Evolutionary conservation across 2,797 vertebrate genomes (phyloP).

Genomic region (Acomys russatus): DNA sequence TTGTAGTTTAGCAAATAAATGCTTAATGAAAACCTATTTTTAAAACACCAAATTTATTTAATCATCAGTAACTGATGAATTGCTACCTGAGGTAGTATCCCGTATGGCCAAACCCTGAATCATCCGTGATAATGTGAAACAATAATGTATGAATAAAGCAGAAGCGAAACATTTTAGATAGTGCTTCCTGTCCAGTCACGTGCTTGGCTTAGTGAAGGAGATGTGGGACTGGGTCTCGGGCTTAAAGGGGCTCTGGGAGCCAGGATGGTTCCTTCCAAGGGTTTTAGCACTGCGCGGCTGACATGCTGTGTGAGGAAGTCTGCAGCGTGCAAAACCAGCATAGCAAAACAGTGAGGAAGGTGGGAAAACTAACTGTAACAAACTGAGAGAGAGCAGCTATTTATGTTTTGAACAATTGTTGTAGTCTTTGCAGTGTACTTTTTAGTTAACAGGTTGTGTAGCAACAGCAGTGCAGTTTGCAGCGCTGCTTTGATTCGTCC

Average conservation of each 20-base stretch:
- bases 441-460: conserved; percentile 22
- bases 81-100: conserved; percentile 60
- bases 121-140: conserved; percentile 58
- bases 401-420: neutral
- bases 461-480: neutral
- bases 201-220: conserved; percentile 63
- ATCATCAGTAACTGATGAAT: conserved; percentile 46
- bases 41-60: conserved; percentile 56
- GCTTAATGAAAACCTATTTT: conserved; percentile 46
- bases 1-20: conserved; percentile 68
- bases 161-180: conserved; percentile 47
- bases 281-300: conserved; percentile 25
- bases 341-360: conserved; percentile 22
- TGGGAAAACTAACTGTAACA: neutral
- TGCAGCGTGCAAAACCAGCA: conserved; percentile 44
- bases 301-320: neutral
- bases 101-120: conserved; percentile 49
- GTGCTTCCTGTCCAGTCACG: conserved; percentile 48
- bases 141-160: conserved; percentile 47
- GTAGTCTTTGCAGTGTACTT: neutral
- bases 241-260: conserved; percentile 41
- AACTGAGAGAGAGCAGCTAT: neutral
- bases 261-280: neutral
- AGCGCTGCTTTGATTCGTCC: conserved; percentile 30
- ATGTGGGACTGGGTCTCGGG: conserved; percentile 34